Evolutionary conservation across 1,140 invertebrate species (phyloP), one percentile per base, ranked within the genome.

Genomic region (Sesamia nonagrioides): DNA sequence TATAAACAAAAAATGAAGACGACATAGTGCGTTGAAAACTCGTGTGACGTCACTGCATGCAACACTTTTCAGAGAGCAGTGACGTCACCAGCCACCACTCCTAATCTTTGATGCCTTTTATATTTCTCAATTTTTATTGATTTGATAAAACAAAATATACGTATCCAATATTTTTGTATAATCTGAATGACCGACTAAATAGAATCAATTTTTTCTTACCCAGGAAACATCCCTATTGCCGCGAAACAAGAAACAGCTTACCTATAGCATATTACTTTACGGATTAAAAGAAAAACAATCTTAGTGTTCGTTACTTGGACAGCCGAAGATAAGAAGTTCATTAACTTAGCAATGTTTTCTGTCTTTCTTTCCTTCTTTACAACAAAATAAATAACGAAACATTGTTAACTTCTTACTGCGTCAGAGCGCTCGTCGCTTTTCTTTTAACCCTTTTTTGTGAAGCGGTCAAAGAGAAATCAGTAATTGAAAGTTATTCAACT

Each of bases 271-370:
- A 33, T 58, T 58, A 15, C 13, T 58, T 33, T 9, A 58, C 27
- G 54, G 11, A 21, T 58, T 58, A 27, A 33, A 58, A 58, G 54
- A 33, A 58, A 33, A 58, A 27, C 21, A 58, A 33, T 58, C 21
- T 33, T 58, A 15, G 21, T 13, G 54, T 58, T 58, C 54, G 27
- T 58, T 58, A 27, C 27, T 3, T 3, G 27, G 27, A 3, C 1
- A 27, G 17, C 21, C 54, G 0, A 33, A 27, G 54, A 58, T 58
- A 58, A 58, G 21, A 27, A 13, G 54, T 58, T 58, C 54, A 58
- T 58, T 58, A 13, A 58, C 54, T 58, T 58, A 15, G 54, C 18
- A 0, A 54, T 56, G 54, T 58, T 58, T 27, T 1, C n/a, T 56
- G 54, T 58, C 27, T 27, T 33, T 58, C 21, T 58, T 33, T 33